A percentile compares a stretch with the other conserved stretches of the same genome.
Evolutionary conservation across 2,888 invertebrate species (phyloP).

Genomic region (Syrphus vitripennis): DNA sequence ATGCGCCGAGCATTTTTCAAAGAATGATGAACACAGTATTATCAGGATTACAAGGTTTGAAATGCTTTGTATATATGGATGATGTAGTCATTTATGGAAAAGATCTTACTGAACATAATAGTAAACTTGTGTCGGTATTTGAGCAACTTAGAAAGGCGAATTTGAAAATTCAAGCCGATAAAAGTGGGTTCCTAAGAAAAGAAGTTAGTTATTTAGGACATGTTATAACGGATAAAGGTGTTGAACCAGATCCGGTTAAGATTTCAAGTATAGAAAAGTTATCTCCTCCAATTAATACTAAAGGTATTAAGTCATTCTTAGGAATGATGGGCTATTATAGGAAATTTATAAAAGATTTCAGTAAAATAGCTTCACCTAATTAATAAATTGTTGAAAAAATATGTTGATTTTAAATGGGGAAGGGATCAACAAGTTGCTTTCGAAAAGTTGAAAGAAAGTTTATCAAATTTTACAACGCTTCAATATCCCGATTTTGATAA

Average conservation of each 20-base stretch:
- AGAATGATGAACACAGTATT: not conserved
- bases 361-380: not conserved
- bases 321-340: too few relatives aligned
- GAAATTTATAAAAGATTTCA: not conserved
- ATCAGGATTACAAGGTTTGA: not conserved
- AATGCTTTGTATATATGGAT: not conserved
- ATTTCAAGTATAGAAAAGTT: not conserved
- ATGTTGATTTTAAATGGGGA: not conserved
- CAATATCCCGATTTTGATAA: conserved; percentile 19
- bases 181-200: not conserved
- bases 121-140: not conserved
- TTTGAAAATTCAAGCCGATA: not conserved
- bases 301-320: not conserved
- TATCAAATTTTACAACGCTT: not conserved
- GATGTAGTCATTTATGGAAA: not conserved
- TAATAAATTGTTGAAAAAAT: not conserved
- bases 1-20: not conserved
- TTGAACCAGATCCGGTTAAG: too few relatives aligned
- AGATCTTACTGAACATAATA: not conserved
- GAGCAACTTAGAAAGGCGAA: not conserved
- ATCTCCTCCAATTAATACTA: not conserved
- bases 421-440: not conserved
- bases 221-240: not conserved
- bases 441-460: not conserved
- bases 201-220: not conserved